These are phyloP conservation scores for Xestobium rufovillosum DNA, from an alignment of 2,888 invertebrate genomes.

Conservation along the genomic window DNA sequence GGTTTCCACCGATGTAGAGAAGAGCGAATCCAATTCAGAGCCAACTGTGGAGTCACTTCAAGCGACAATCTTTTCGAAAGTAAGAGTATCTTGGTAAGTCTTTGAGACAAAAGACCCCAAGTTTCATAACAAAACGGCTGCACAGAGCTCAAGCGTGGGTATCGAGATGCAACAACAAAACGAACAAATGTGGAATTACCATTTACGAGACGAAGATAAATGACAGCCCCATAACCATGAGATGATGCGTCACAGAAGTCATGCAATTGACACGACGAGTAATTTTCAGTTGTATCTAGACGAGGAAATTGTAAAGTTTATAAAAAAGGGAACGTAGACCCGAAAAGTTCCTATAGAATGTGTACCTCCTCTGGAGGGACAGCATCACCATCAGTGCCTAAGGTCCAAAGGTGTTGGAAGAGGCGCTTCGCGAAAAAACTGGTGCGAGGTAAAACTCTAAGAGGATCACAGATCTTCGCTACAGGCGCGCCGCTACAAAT, in stretches of 20 bases:
- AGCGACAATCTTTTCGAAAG: not conserved
- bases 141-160: not conserved
- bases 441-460: not conserved
- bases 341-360: not conserved
- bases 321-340: not conserved
- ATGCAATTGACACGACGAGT: not conserved
- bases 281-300: not conserved
- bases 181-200: not conserved
- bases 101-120: not conserved
- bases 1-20: not conserved
- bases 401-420: not conserved
- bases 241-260: slow-evolving; percentile 1
- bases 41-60: slow-evolving; percentile 3
- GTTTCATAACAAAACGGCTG: not conserved
- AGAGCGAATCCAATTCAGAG: slow-evolving; percentile 2
- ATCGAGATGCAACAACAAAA: not conserved
- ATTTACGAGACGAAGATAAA: not conserved
- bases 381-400: not conserved
- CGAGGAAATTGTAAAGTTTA: not conserved
- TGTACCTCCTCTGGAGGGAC: not conserved
- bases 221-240: not conserved
- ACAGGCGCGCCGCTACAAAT: too few species aligned
- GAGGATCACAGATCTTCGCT: slow-evolving; percentile 3
- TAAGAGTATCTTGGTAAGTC: not conserved
- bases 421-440: not conserved